Percentiles rank a stretch among this genome's conserved stretches.
Conservation (phyloP, 2,113 vertebrate genomes). For the Nesogale talazaci region DNA sequence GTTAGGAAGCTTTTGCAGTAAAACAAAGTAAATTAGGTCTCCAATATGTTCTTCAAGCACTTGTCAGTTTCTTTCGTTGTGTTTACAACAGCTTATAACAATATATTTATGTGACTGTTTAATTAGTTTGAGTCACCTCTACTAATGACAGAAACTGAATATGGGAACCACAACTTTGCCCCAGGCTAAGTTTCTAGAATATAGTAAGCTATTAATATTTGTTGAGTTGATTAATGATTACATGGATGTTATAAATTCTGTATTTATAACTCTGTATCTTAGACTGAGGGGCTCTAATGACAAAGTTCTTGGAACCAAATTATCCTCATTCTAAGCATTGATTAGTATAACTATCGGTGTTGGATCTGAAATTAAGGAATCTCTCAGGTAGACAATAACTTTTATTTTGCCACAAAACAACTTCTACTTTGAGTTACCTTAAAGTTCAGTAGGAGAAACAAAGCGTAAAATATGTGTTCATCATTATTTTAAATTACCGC, state of each 20-base stretch:
- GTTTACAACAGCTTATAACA: neutral
- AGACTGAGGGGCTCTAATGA: neutral
- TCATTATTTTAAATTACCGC: neutral
- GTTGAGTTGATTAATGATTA: neutral
- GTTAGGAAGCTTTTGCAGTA: slow-evolving; percentile 5
- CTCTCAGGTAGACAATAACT: neutral
- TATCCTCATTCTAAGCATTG: neutral
- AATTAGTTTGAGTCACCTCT: neutral
- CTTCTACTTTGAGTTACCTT: neutral
- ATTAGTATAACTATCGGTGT: neutral
- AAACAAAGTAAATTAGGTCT: neutral
- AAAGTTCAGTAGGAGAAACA: neutral
- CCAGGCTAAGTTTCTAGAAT: neutral
- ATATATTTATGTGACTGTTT: neutral
- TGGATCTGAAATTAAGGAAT: slow-evolving; percentile 15
- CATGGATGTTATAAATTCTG: neutral
- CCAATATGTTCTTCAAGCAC: neutral
- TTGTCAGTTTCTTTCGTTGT: neutral
- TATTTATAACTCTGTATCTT: neutral
- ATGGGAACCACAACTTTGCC: neutral
- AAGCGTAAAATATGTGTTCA: neutral
- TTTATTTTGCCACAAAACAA: neutral
- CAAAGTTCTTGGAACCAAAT: slow-evolving; percentile 18
- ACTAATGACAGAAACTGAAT: neutral
- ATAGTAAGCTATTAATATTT: neutral